A percentile compares a stretch with the other conserved stretches of the same genome.
These are phyloP conservation scores for Chitala chitala DNA, from an alignment of 2,113 vertebrate genomes.

Conservation along the genomic window DNA sequence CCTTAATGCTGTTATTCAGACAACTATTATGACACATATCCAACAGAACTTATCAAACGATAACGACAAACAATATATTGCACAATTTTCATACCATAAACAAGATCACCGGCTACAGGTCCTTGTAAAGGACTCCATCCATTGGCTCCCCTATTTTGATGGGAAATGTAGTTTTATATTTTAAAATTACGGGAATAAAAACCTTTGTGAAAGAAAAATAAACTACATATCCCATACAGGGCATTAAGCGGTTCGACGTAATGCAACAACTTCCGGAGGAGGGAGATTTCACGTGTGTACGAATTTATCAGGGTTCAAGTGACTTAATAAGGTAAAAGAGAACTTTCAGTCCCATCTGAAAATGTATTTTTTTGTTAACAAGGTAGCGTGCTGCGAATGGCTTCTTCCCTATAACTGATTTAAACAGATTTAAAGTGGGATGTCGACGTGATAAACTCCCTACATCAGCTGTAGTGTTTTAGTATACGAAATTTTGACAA, in stretches of 20 bases:
- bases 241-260: not conserved
- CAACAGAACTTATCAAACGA: too few relatives aligned
- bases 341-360: not conserved
- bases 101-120: not conserved
- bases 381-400: conserved; percentile 2
- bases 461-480: too few relatives aligned
- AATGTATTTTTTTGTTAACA: not conserved
- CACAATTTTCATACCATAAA: not conserved
- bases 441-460: too few relatives aligned
- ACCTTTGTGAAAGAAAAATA: not conserved
- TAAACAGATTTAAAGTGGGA: too few relatives aligned
- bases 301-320: not conserved
- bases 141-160: not conserved
- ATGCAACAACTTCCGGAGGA: conserved; percentile 30
- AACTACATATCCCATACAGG: conserved; percentile 31
- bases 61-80: not conserved
- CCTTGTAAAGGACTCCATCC: not conserved
- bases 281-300: conserved; percentile 11
- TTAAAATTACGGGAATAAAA: too few relatives aligned
- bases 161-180: conserved; percentile 33
- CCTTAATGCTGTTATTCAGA: too few relatives aligned
- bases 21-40: too few relatives aligned
- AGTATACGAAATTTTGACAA: too few relatives aligned
- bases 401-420: too few relatives aligned
- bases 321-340: conserved; percentile 12